Percentiles rank a stretch among this genome's conserved stretches.
phyloP scores from a whole-genome alignment of 2,797 vertebrate genomes.

The Sciurus carolinensis region DNA sequence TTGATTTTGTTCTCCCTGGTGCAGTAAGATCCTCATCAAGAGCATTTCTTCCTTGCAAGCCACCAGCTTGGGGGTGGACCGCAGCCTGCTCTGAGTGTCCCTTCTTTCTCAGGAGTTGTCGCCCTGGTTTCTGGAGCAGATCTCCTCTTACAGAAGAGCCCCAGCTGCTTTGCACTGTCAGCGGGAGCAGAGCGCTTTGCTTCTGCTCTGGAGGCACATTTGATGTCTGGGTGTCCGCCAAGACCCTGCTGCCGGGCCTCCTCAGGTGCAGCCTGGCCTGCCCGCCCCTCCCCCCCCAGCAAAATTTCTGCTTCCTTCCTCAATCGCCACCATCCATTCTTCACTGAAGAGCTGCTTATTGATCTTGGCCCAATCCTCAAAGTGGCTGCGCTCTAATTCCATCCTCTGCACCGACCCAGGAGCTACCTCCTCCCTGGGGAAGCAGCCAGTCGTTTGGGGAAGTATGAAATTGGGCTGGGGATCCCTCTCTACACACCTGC shows the following conservation, averaged over 20 bases:
- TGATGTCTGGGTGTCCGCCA: constrained; percentile 60
- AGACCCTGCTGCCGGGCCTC: not conserved
- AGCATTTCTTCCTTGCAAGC: not conserved
- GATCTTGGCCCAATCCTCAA: constrained; percentile 80
- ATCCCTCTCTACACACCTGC: not conserved
- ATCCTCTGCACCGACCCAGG: not conserved
- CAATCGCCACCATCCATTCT: constrained; percentile 67
- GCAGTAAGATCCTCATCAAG: not conserved
- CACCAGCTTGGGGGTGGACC: not conserved
- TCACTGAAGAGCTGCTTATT: constrained; percentile 68
- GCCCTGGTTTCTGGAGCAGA: not conserved
- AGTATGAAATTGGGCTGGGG: not conserved
- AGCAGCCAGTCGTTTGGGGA: not conserved
- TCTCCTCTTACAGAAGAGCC: constrained; percentile 79
- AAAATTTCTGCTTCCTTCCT: constrained; percentile 74
- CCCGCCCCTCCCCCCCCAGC: not conserved
- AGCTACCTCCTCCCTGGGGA: not conserved
- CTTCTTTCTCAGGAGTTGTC: not conserved
- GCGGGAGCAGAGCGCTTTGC: not conserved
- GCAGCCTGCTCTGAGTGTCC: not conserved
- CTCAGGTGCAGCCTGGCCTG: not conserved
- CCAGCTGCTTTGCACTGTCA: constrained; percentile 66
- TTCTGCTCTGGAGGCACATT: not conserved
- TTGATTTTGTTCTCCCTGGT: constrained; percentile 32
- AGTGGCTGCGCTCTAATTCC: constrained; percentile 59